Conservation (phyloP, 2,888 invertebrate genomes). For the Shargacucullia verbasci region DNA sequence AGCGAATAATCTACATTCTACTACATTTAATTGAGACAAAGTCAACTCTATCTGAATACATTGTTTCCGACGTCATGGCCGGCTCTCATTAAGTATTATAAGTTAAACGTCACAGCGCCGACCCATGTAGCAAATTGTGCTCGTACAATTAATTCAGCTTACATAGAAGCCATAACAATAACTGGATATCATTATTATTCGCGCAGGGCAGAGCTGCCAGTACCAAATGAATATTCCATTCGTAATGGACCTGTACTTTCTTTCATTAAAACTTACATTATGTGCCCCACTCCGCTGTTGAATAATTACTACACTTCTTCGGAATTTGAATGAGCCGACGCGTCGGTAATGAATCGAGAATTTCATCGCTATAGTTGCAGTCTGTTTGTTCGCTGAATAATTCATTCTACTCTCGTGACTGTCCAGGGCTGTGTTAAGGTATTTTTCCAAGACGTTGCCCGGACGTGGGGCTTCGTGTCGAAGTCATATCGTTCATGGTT, state of each 20-base stretch:
- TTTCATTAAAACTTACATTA: conserved; percentile 79
- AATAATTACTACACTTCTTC: conserved; percentile 72
- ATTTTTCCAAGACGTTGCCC: conserved; percentile 19
- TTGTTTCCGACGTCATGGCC: conserved; percentile 47
- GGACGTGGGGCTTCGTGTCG: conserved; percentile 29
- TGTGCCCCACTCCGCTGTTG: conserved; percentile 64
- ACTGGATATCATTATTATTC: conserved; percentile 75
- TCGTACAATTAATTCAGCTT: conserved; percentile 74
- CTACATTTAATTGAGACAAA: conserved; percentile 48
- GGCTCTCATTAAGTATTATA: conserved; percentile 66
- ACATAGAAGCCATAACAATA: conserved; percentile 73
- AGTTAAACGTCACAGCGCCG: conserved; percentile 67
- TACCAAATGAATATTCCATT: conserved; percentile 75
- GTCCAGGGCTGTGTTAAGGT: conserved; percentile 9
- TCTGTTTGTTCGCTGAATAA: conserved; percentile 54
- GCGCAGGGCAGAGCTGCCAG: conserved; percentile 58
- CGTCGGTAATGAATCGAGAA: conserved; percentile 61
- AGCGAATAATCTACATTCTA: conserved; percentile 35
- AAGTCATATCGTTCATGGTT: conserved; percentile 24
- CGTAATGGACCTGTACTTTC: conserved; percentile 74
- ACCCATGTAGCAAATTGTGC: conserved; percentile 67
- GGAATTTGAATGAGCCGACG: conserved; percentile 64
- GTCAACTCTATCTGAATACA: conserved; percentile 49
- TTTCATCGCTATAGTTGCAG: conserved; percentile 56
- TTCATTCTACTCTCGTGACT: conserved; percentile 41